These are phyloP conservation scores for Pyrochroa serraticornis DNA, from an alignment of 2,888 invertebrate genomes.

Conservation along the genomic window DNA sequence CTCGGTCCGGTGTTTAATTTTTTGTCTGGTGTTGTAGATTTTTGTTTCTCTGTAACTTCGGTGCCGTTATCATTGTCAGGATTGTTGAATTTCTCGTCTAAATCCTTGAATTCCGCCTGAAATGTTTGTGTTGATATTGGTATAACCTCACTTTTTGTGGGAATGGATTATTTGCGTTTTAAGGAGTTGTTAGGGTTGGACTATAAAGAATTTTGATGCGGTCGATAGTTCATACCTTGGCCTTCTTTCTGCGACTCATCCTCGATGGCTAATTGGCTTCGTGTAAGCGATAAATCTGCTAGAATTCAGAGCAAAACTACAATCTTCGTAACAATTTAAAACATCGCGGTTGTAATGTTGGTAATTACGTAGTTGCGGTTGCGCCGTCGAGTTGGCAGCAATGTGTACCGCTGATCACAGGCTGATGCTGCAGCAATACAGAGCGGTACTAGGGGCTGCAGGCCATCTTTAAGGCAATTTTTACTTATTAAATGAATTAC, in stretches of 20 bases:
- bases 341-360: no score
- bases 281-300: not conserved
- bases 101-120: slow-evolving; percentile 70
- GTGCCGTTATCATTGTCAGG: slow-evolving; percentile 68
- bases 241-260: slow-evolving; percentile 56
- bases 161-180: slow-evolving; percentile 1
- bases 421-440: no score
- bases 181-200: not conserved
- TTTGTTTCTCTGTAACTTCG: slow-evolving; percentile 68
- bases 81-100: slow-evolving; percentile 70
- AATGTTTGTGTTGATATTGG: slow-evolving; percentile 28
- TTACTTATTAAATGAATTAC: no score
- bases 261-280: slow-evolving; percentile 21
- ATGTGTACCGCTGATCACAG: no score
- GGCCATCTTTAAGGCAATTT: no score
- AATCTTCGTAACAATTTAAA: no score
- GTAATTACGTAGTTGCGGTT: no score
- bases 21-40: slow-evolving; percentile 62
- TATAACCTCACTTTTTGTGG: slow-evolving; percentile 34
- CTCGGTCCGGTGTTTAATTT: slow-evolving; percentile 60
- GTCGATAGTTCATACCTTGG: slow-evolving; percentile 45
- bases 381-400: no score
- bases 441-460: no score
- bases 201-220: not conserved
- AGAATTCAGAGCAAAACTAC: no score